Base-by-base conservation (phyloP, 2,113 vertebrate species). In the Carassius carassius region DNA sequence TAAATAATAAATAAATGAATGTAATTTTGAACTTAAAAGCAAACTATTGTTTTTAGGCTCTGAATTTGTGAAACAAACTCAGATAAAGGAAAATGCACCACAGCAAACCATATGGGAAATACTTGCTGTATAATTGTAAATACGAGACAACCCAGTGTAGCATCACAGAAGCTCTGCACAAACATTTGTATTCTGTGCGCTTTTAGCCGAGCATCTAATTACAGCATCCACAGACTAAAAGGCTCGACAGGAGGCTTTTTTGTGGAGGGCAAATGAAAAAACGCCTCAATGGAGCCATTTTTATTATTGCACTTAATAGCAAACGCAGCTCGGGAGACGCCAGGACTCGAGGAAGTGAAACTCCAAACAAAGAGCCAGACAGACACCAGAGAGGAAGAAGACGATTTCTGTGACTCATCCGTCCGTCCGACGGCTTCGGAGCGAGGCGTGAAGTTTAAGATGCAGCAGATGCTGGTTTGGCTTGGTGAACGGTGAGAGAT, bases 161-260 rank as follows among this genome's bases (percentile, higher is more conserved):
- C 41, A 41, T 9, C 8, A 8, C 32, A 76, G 62, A 77, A 78
- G 70, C 25, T 78, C 67, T 79, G 56, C 65, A 11, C 37, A 41
- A 63, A 84, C 65, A n/a, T 60, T 41, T 54, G 56, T 2, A 67
- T 72, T 84, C 83, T 14, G 29, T 56, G 47, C 67, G 70, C 85
- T 82, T 89, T 92, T 91, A 91, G 86, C 86, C 44, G 63, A 16
- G 78, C 51, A 65, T 47, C 75, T 89, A 90, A 91, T 90, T 88
- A 89, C 87, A 86, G 60, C 67, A 89, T 78, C 86, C 88, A 87
- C 90, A 78, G 72, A 89, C 86, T 67, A 67, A 86, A 88, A 54
- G 23, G 90, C 88, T 85, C 78, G 89, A 87, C 83, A 81, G 78
- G 84, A 87, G 86, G 85, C 86, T 88, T 81, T 76, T 87, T 56